Conservation (phyloP, 2,113 vertebrate species). For the Salvelinus alpinus region DNA sequence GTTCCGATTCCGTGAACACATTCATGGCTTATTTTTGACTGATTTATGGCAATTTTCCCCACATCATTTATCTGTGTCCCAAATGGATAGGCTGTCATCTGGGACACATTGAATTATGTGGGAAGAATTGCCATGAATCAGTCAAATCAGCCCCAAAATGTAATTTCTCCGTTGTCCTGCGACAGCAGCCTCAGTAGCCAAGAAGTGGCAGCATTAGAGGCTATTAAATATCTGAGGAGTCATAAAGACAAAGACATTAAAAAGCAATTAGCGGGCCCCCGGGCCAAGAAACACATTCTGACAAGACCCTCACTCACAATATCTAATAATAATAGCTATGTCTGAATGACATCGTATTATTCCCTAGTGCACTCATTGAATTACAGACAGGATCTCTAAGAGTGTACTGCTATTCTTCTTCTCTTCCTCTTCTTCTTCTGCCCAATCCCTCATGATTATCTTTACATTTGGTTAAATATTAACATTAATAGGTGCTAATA, state of each 20-base stretch:
- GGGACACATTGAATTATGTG: too few species aligned
- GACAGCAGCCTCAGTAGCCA: neutral
- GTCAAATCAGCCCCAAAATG: too few species aligned
- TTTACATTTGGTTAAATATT: too few species aligned
- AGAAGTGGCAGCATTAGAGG: conserved; percentile 10
- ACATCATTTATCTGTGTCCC: neutral
- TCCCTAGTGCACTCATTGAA: neutral
- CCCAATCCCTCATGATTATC: too few species aligned
- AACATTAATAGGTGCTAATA: too few species aligned
- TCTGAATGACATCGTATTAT: neutral
- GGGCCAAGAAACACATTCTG: conserved; percentile 15
- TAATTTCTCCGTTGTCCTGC: neutral
- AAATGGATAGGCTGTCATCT: too few species aligned
- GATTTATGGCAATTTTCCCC: neutral
- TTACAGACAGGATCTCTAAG: too few species aligned
- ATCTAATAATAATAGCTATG: neutral
- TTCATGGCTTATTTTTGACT: neutral
- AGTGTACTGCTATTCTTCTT: too few species aligned
- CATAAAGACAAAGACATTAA: conserved; percentile 50
- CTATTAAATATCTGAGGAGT: conserved; percentile 42
- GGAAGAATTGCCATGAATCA: too few species aligned
- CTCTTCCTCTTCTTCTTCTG: too few species aligned
- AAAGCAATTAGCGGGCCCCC: conserved; percentile 43
- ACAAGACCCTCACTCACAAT: neutral
- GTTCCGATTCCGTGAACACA: neutral